A percentile compares a stretch with the other conserved stretches of the same genome.
These are phyloP conservation scores for Cisticola juncidis DNA, from an alignment of 2,113 vertebrate species.

Conservation along the genomic window DNA sequence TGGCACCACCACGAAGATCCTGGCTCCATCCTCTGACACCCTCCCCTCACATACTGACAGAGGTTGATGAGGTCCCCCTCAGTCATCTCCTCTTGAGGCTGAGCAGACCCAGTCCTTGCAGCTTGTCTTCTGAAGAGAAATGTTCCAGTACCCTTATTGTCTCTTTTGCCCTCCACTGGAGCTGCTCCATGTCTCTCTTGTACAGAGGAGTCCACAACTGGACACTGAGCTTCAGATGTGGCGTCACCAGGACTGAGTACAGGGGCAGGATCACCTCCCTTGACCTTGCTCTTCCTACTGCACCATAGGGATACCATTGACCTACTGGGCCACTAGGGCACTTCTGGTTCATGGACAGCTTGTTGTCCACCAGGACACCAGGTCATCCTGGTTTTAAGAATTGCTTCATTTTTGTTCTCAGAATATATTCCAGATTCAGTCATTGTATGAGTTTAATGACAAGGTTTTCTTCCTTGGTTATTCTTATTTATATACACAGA, in stretches of 20 bases:
- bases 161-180: neutral
- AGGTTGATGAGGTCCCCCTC: neutral
- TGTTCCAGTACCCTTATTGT: too few relatives aligned
- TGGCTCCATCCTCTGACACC: neutral
- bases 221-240: neutral
- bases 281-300: rapidly evolving
- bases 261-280: neutral
- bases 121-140: neutral
- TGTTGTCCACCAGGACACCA: neutral
- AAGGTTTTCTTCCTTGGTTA: neutral
- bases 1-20: neutral
- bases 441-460: neutral
- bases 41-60: neutral
- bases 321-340: neutral
- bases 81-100: neutral
- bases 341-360: neutral
- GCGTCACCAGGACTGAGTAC: neutral
- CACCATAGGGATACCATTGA: rapidly evolving
- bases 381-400: neutral
- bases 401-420: neutral
- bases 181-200: neutral
- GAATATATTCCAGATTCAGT: neutral
- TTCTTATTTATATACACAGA: neutral
- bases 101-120: rapidly evolving
- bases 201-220: neutral